Percentiles rank a stretch among this genome's conserved stretches.
These are phyloP conservation scores for Trichogramma pretiosum DNA, from an alignment of 1,140 invertebrate genomes.

Conservation along the genomic window DNA sequence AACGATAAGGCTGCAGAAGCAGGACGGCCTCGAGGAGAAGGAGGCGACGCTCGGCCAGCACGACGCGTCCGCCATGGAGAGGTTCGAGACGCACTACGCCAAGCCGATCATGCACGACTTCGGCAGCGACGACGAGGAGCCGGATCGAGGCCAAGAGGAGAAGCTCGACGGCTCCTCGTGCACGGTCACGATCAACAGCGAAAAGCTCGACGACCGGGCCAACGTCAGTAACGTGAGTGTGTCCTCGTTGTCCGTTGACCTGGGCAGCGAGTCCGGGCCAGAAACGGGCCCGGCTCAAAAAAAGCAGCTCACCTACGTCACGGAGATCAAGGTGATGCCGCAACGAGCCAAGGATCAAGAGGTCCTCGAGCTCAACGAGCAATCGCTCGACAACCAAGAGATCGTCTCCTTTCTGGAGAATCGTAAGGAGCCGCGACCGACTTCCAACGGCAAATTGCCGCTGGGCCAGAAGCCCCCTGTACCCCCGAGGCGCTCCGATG, in stretches of 20 bases:
- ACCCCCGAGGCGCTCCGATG: conserved; percentile 36
- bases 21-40: background rate
- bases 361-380: conserved; percentile 17
- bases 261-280: too few species aligned
- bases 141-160: too few species aligned
- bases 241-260: too few species aligned
- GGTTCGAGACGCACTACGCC: conserved; percentile 27
- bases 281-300: too few species aligned
- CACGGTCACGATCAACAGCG: conserved; percentile 32
- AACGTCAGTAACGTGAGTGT: conserved; percentile 41
- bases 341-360: conserved; percentile 20
- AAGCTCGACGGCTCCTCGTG: too few species aligned
- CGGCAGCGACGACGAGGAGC: conserved; percentile 28
- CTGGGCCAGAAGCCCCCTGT: conserved; percentile 39
- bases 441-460: conserved; percentile 34
- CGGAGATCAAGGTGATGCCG: conserved; percentile 42
- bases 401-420: conserved; percentile 20
- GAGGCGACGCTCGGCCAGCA: background rate
- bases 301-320: conserved; percentile 45
- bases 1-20: conserved; percentile 1
- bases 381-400: conserved; percentile 23
- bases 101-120: conserved; percentile 24
- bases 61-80: background rate
- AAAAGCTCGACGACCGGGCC: conserved; percentile 24
- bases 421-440: conserved; percentile 21